These are phyloP conservation scores for Sweltsa coloradensis DNA, from an alignment of 1,140 invertebrate genomes.

Conservation along the genomic window DNA sequence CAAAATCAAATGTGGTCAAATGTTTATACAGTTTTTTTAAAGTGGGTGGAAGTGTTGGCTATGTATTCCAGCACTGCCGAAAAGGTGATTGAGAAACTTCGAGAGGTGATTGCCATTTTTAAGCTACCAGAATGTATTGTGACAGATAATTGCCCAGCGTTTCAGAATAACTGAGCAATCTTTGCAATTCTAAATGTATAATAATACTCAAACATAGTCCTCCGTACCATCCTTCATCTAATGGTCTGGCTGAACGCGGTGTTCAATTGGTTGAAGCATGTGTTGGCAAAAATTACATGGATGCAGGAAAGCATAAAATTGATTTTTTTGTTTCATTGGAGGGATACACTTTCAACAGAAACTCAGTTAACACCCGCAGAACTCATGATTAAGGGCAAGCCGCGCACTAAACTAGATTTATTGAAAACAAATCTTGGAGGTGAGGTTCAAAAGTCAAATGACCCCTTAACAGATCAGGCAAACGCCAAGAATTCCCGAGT, in stretches of 20 bases:
- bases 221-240: conserved; percentile 3
- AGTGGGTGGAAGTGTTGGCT: background rate
- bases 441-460: too few relatives aligned
- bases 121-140: conserved; percentile 7
- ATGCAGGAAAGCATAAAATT: too few relatives aligned
- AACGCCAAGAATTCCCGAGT: too few relatives aligned
- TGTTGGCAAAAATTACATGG: conserved; percentile 2
- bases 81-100: background rate
- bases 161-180: background rate
- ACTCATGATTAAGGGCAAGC: too few relatives aligned
- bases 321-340: too few relatives aligned
- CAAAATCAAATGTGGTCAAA: too few relatives aligned
- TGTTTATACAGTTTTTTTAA: too few relatives aligned
- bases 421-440: too few relatives aligned
- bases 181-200: background rate
- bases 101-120: background rate
- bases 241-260: conserved; percentile 7
- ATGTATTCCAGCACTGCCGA: background rate
- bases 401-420: too few relatives aligned
- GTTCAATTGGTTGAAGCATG: conserved; percentile 9
- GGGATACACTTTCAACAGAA: too few relatives aligned
- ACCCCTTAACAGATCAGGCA: too few relatives aligned
- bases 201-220: conserved; percentile 1
- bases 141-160: conserved; percentile 7
- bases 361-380: too few relatives aligned